These are phyloP conservation scores for Actenoides hombroni DNA, from an alignment of 2,113 vertebrate genomes.

Conservation along the genomic window DNA sequence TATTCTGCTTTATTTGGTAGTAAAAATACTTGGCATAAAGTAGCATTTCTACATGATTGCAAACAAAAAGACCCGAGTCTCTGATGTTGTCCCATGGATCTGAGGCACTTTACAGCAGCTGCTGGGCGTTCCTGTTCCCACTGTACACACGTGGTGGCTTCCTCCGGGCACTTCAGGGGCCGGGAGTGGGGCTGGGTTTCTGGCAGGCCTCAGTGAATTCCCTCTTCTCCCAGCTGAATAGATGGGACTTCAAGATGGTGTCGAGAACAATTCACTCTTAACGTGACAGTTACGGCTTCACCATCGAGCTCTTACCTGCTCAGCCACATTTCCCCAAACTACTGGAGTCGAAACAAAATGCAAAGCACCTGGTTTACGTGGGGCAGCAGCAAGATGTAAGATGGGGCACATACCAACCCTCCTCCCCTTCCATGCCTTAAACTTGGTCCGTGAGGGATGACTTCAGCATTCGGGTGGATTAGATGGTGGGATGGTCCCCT, in stretches of 20 bases:
- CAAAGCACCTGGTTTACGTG: neutral
- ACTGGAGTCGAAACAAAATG: neutral
- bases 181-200: neutral
- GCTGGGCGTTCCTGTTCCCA: neutral
- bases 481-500: neutral
- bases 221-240: neutral
- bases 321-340: neutral
- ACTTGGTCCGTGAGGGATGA: neutral
- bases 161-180: neutral
- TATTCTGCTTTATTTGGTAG: neutral
- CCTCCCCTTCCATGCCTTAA: neutral
- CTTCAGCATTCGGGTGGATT: neutral
- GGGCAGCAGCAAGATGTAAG: neutral
- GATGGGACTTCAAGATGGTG: neutral
- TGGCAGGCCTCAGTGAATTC: neutral
- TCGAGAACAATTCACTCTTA: neutral
- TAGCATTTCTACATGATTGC: neutral
- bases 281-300: neutral
- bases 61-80: neutral
- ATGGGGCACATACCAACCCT: neutral
- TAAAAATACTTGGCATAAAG: neutral
- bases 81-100: neutral
- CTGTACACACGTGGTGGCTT: neutral
- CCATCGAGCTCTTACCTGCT: neutral
- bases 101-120: neutral